Evolutionary conservation across 2,797 vertebrate genomes (phyloP).

Genomic region (Alexandromys oeconomus): DNA sequence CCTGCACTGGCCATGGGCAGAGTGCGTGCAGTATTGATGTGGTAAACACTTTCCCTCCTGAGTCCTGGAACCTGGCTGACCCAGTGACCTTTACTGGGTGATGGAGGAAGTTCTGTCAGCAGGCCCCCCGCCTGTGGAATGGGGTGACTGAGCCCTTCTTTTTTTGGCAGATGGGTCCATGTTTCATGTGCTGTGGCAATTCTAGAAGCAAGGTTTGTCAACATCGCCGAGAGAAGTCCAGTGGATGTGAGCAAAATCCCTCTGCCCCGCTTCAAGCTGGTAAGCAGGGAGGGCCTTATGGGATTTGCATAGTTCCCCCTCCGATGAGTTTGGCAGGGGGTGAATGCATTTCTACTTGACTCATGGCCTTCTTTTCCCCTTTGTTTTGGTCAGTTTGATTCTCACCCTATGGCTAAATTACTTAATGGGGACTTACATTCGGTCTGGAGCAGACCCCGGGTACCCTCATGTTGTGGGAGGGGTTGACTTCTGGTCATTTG

Average conservation of each 20-base stretch:
- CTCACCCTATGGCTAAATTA: background rate
- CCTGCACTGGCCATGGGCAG: background rate
- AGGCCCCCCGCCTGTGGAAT: background rate
- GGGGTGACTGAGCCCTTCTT: constrained; percentile 16
- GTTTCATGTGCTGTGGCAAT: constrained; percentile 98
- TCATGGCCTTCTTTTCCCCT: background rate
- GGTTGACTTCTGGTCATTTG: background rate
- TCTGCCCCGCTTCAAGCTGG: constrained; percentile 96
- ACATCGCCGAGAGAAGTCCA: constrained; percentile 95
- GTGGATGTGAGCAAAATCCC: constrained; percentile 97
- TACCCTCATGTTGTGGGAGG: background rate
- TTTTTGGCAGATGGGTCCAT: constrained; percentile 95
- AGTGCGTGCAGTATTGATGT: background rate
- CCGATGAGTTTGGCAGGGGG: background rate
- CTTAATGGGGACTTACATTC: background rate
- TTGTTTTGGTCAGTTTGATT: constrained; percentile 1
- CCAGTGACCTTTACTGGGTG: background rate
- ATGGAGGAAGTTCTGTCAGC: background rate
- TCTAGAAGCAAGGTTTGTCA: constrained; percentile 97
- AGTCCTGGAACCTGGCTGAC: background rate
- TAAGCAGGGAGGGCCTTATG: constrained; percentile 83
- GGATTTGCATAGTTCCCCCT: background rate
- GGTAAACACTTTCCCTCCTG: background rate
- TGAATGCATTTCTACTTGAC: background rate
- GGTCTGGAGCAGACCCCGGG: background rate